Evolutionary conservation across 2,113 vertebrate genomes (phyloP), one percentile per base, ranked within the genome.

Genomic region (Camarhynchus parvulus): DNA sequence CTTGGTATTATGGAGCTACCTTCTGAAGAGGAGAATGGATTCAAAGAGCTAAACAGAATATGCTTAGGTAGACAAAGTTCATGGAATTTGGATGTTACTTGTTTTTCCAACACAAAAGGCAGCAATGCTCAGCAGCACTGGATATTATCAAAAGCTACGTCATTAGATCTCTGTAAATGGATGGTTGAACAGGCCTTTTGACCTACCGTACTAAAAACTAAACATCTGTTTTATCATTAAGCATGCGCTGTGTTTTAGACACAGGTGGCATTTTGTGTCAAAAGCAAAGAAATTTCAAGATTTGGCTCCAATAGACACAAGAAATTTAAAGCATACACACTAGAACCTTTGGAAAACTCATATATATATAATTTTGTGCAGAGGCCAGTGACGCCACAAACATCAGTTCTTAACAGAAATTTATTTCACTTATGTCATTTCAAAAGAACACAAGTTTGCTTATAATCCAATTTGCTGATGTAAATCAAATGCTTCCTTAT

Each of bases 1-100:
- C 15, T 79, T 7, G 0, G 11, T 58, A 15, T 58, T 41, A 63
- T 0, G 1, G 4, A 72, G 10, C 24, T 75, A 58, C 16, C 35
- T 79, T 8, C 1, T 33, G 27, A 68, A 83, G 49, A 76, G 4
- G 7, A 55, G 21, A 92, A 73, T 12, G 52, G 35, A 68, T 61
- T 83, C 44, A 14, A 88, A 82, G 75, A 78, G 27, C 21, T 44
- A 30, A 74, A 52, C 11, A 78, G n/a, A 87, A 44, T 12, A 61
- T 15, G 13, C 14, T 44, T 44, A 66, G 14, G 16, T 42, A 83
- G 8, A 64, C 0, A 1, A 67, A 16, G 31, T 5, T 67, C 11
- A 15, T 7, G 7, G 61, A 70, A 78, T 74, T 39, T 75, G 53
- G 37, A 83, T 42, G 47, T 21, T 79, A 31, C 15, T 56, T 94